These are phyloP conservation scores for Hedychridium roseum DNA, from an alignment of 2,888 invertebrate genomes.

Conservation along the genomic window DNA sequence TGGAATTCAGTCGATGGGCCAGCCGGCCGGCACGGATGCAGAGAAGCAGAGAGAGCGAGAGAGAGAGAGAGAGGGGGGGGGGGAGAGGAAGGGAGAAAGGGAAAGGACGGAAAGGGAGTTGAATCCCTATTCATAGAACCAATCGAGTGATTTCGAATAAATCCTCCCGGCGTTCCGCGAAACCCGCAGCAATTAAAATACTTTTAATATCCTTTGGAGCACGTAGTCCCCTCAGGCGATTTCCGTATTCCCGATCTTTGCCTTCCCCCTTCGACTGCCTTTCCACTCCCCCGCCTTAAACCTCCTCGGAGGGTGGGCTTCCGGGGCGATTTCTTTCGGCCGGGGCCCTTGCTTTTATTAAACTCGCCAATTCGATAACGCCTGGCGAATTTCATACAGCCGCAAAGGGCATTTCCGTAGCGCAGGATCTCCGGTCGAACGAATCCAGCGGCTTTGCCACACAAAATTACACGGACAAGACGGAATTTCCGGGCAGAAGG, in stretches of 20 bases:
- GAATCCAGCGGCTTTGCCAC: too few species aligned
- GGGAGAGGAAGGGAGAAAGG: too few species aligned
- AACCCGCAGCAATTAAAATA: slow-evolving; percentile 51
- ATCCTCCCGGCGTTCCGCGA: slow-evolving; percentile 42
- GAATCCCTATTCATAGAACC: slow-evolving; percentile 50
- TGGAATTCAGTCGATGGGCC: slow-evolving; percentile 25
- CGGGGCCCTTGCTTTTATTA: slow-evolving; percentile 32
- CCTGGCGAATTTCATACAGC: slow-evolving; percentile 17
- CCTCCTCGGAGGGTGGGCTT: too few species aligned
- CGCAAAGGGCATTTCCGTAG: neutral
- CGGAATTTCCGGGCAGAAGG: too few species aligned
- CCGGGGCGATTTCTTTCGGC: slow-evolving; percentile 30
- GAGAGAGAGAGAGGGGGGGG: too few species aligned
- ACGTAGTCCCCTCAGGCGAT: slow-evolving; percentile 38
- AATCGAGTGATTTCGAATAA: slow-evolving; percentile 49
- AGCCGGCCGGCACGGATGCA: slow-evolving; percentile 7
- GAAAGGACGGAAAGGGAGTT: slow-evolving; percentile 22
- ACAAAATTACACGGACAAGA: too few species aligned
- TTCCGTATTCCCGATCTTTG: slow-evolving; percentile 1
- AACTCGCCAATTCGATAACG: slow-evolving; percentile 33
- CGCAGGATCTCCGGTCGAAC: too few species aligned
- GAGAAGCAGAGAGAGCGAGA: too few species aligned
- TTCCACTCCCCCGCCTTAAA: slow-evolving; percentile 11
- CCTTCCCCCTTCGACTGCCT: slow-evolving; percentile 4
- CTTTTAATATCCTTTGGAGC: slow-evolving; percentile 48